Percentiles rank a stretch among this genome's conserved stretches.
Conservation (phyloP, 2,113 vertebrate genomes). For the Aplodontia rufa region DNA sequence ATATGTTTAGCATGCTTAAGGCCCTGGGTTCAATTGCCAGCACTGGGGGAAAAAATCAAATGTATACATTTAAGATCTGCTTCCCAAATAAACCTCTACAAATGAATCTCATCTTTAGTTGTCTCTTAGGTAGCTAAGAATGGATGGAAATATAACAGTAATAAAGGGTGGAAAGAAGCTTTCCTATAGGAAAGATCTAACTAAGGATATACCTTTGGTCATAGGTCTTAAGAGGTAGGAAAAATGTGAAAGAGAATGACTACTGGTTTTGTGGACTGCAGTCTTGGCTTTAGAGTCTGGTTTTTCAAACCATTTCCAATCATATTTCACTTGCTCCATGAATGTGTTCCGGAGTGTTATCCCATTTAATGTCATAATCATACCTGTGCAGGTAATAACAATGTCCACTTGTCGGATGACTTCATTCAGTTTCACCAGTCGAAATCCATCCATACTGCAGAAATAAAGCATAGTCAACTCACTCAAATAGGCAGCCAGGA, state of each 20-base stretch:
- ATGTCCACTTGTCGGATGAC: slow-evolving; percentile 99
- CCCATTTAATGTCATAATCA: background rate
- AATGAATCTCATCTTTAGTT: background rate
- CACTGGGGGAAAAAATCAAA: background rate
- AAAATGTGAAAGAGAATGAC: background rate
- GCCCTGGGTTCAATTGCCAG: background rate
- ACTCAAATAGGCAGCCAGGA: background rate
- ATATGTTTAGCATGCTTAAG: background rate
- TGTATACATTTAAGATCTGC: slow-evolving; percentile 32
- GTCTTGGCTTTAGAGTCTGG: background rate
- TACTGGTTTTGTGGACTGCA: background rate
- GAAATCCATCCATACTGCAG: slow-evolving; percentile 97
- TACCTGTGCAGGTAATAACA: slow-evolving; percentile 99
- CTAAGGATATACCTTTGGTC: background rate
- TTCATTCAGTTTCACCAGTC: slow-evolving; percentile 97
- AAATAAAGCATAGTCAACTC: slow-evolving; percentile 49
- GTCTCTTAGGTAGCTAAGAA: background rate
- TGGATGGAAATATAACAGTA: background rate
- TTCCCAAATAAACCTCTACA: slow-evolving; percentile 41
- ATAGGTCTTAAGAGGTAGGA: background rate
- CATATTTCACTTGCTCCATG: slow-evolving; percentile 7
- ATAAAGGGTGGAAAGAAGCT: background rate
- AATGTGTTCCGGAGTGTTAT: background rate
- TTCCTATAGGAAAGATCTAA: background rate
- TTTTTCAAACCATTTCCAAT: slow-evolving; percentile 39